Conservation (phyloP, 2,888 invertebrate species). For the Encarsia formosa region DNA sequence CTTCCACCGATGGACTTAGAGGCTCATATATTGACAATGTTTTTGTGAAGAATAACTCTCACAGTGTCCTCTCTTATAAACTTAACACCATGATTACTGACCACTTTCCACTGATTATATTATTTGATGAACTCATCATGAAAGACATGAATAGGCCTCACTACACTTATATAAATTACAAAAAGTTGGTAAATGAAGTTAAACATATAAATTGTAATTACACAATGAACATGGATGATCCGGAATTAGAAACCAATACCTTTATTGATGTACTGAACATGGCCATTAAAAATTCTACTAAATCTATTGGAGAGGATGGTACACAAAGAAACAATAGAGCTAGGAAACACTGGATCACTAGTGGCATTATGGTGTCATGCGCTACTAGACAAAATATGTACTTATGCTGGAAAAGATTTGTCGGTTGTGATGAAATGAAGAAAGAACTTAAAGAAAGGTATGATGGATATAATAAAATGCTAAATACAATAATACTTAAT, state of each 20-base stretch:
- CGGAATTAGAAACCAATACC: too few species aligned
- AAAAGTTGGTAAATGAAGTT: background rate
- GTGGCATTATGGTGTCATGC: background rate
- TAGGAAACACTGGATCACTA: background rate
- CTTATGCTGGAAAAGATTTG: background rate
- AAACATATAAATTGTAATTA: background rate
- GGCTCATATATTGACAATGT: slow-evolving; percentile 12
- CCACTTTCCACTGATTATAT: slow-evolving; percentile 6
- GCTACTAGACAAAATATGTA: background rate
- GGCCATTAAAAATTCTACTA: too few species aligned
- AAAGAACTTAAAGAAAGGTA: background rate
- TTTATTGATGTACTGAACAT: too few species aligned
- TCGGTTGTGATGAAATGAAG: background rate
- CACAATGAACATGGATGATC: too few species aligned
- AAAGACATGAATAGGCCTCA: background rate
- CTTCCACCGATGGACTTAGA: background rate
- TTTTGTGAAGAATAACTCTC: slow-evolving; percentile 2
- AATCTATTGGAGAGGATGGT: too few species aligned
- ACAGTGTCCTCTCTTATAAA: background rate
- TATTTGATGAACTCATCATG: background rate
- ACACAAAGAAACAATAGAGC: background rate
- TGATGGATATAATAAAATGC: background rate
- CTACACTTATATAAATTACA: background rate
- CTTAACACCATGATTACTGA: background rate
- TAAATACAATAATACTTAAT: background rate